These are phyloP conservation scores for Laupala kohalensis DNA, from an alignment of 1,140 invertebrate species.

Conservation along the genomic window DNA sequence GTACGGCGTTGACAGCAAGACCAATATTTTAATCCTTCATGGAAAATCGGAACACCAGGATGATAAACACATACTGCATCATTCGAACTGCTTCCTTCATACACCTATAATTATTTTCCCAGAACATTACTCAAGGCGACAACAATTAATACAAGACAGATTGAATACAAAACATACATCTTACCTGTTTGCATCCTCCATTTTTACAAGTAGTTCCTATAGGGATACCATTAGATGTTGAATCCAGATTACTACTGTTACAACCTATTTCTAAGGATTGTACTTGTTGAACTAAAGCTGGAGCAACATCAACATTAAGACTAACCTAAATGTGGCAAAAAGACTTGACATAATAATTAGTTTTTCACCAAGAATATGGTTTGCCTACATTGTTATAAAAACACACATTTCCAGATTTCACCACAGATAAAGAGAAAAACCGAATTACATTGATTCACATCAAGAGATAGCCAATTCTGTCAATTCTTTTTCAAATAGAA, in stretches of 20 bases:
- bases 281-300: conserved; percentile 17
- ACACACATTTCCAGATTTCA: too few species aligned
- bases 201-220: conserved; percentile 83
- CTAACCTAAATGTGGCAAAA: conserved; percentile 16
- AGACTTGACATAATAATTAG: neutral
- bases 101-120: conserved; percentile 30
- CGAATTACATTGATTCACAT: too few species aligned
- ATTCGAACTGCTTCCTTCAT: conserved; percentile 52
- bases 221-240: conserved; percentile 26
- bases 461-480: too few species aligned
- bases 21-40: conserved; percentile 98
- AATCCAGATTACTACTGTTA: neutral
- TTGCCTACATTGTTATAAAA: neutral
- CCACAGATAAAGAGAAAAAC: too few species aligned
- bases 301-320: conserved; percentile 15
- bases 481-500: too few species aligned
- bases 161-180: conserved; percentile 11
- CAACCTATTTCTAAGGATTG: neutral
- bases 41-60: conserved; percentile 85
- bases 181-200: conserved; percentile 59
- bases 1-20: conserved; percentile 89
- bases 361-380: neutral
- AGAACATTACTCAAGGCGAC: too few species aligned
- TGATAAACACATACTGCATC: conserved; percentile 64
- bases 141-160: too few species aligned